Conservation (phyloP, 2,888 invertebrate genomes). For the Cataglyphis altisquamis region DNA sequence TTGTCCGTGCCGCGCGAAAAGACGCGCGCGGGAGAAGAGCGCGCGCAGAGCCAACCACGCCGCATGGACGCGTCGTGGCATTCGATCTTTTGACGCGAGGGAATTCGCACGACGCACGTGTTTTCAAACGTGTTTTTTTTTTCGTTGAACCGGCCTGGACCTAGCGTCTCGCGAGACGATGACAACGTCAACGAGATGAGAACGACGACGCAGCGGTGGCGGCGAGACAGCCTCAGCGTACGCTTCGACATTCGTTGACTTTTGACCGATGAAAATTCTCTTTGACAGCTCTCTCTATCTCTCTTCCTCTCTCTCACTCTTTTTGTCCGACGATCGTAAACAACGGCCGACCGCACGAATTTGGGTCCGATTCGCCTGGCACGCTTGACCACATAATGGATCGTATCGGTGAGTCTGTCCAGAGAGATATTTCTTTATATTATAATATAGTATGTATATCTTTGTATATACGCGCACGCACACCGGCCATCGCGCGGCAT, state of each 20-base stretch:
- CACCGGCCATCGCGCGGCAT: constrained; percentile 11
- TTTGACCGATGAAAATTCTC: constrained; percentile 5
- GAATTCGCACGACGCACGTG: background rate
- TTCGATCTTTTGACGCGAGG: background rate
- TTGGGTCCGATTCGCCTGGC: background rate
- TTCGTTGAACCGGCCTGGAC: background rate
- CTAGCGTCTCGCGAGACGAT: background rate
- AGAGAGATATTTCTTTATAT: background rate
- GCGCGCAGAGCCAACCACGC: background rate
- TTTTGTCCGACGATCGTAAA: constrained; percentile 1
- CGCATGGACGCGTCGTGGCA: constrained; percentile 3
- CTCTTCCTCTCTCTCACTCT: background rate
- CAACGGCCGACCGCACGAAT: background rate
- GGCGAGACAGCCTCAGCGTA: too few species aligned
- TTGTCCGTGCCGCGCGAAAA: constrained; percentile 2
- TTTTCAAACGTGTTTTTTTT: background rate
- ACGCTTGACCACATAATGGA: background rate
- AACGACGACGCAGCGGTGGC: background rate
- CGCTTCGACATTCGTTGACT: background rate
- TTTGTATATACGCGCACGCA: background rate
- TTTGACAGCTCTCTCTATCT: constrained; percentile 11
- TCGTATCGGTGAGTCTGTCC: background rate
- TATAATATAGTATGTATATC: background rate
- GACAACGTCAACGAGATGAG: background rate
- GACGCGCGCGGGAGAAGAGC: constrained; percentile 18